phyloP scores from a whole-genome alignment of 92 coral and sea anemone species.

The Bergia puertoricense region DNA sequence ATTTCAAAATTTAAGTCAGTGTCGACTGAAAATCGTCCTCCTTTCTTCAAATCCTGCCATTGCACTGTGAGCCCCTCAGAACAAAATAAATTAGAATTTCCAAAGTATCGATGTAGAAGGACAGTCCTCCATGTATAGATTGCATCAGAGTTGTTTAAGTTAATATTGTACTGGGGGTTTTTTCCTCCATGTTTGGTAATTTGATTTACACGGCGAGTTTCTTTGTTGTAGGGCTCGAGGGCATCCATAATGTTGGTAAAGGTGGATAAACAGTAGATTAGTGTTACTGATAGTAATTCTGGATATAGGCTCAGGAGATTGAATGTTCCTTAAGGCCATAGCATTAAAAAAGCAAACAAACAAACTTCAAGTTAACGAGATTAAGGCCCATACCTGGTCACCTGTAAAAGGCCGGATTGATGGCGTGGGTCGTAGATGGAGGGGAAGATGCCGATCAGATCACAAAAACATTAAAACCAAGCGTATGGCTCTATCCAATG shows the following conservation, averaged over 20 bases:
- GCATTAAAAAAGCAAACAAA: not conserved
- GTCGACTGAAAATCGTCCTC: not conserved
- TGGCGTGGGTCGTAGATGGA: too few species aligned
- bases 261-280: not conserved
- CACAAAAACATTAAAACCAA: too few species aligned
- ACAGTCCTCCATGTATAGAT: not conserved
- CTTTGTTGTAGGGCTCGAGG: not conserved
- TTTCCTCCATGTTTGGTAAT: not conserved
- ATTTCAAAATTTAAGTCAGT: not conserved
- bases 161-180: not conserved
- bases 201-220: not conserved
- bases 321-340: not conserved
- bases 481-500: too few species aligned
- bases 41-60: not conserved
- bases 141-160: not conserved
- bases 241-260: not conserved
- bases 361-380: too few species aligned
- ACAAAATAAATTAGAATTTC: not conserved
- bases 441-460: too few species aligned
- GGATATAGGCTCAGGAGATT: not conserved
- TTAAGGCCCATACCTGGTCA: too few species aligned
- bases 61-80: not conserved
- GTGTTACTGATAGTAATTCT: not conserved
- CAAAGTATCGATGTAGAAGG: not conserved
- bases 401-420: too few species aligned